These are phyloP conservation scores for Stegodyphus dumicola DNA, from an alignment of 1,140 invertebrate species.

Conservation along the genomic window DNA sequence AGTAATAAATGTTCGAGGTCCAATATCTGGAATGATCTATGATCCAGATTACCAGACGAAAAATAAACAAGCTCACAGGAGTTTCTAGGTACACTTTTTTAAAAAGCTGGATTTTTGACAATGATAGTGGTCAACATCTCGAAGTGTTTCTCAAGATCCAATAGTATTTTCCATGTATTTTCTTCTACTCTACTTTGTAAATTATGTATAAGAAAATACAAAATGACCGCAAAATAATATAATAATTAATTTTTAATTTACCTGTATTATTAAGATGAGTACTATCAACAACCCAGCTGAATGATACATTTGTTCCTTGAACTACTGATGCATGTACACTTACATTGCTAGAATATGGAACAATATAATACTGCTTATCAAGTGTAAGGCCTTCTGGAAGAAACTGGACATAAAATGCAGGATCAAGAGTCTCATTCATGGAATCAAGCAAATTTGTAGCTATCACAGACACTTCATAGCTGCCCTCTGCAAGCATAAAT, in stretches of 20 bases:
- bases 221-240: not conserved
- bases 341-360: not conserved
- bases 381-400: slow-evolving; percentile 32
- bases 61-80: no score
- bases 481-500: slow-evolving; percentile 34
- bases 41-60: no score
- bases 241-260: slow-evolving; percentile 2
- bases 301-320: slow-evolving; percentile 48
- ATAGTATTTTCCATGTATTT: no score
- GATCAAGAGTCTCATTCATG: slow-evolving; percentile 13
- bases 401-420: slow-evolving; percentile 49
- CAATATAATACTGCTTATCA: slow-evolving; percentile 37
- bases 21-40: no score
- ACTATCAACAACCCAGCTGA: slow-evolving; percentile 34
- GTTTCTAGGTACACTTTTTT: no score
- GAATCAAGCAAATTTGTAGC: slow-evolving; percentile 43
- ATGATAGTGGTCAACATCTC: no score
- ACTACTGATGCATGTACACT: slow-evolving; percentile 29
- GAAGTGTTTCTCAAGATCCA: no score
- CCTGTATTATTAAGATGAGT: slow-evolving; percentile 11
- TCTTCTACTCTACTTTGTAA: not conserved
- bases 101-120: no score
- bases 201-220: not conserved
- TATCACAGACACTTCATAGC: slow-evolving; percentile 34
- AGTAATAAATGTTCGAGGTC: no score